Evolutionary conservation across 1,140 invertebrate genomes (phyloP).

Genomic region (Aleiodes sp.): DNA sequence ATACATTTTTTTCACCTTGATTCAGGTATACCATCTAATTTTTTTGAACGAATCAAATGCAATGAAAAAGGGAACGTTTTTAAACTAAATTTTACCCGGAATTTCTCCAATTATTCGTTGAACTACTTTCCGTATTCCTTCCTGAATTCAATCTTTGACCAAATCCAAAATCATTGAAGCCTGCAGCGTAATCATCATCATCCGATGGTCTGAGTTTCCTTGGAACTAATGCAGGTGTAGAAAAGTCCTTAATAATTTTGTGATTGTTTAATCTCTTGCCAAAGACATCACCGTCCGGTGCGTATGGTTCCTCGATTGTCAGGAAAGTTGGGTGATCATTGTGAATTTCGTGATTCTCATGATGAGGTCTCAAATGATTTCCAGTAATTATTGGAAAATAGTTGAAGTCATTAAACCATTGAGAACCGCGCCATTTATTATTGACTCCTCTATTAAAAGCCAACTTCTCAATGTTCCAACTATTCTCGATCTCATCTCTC

Average conservation of each 20-base stretch:
- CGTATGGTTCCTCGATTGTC: neutral
- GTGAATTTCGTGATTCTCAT: neutral
- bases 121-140: neutral
- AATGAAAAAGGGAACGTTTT: too few species aligned
- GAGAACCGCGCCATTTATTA: too few species aligned
- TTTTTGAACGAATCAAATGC: too few species aligned
- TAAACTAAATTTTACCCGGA: constrained; percentile 18
- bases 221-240: neutral
- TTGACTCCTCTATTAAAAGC: too few species aligned
- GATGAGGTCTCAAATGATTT: neutral
- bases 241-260: neutral
- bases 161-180: neutral
- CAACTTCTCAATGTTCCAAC: neutral
- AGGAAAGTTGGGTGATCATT: neutral
- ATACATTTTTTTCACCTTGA: too few species aligned
- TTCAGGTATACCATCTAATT: too few species aligned
- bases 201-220: neutral
- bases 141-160: constrained; percentile 7
- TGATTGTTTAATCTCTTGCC: neutral
- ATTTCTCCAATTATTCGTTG: neutral
- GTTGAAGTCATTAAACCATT: neutral
- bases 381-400: neutral
- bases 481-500: too few species aligned
- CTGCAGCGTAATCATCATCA: constrained; percentile 5
- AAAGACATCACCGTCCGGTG: neutral